Evolutionary conservation across 2,113 vertebrate species (phyloP), one percentile per base, ranked within the genome.

Genomic region (Notiomystis cincta): DNA sequence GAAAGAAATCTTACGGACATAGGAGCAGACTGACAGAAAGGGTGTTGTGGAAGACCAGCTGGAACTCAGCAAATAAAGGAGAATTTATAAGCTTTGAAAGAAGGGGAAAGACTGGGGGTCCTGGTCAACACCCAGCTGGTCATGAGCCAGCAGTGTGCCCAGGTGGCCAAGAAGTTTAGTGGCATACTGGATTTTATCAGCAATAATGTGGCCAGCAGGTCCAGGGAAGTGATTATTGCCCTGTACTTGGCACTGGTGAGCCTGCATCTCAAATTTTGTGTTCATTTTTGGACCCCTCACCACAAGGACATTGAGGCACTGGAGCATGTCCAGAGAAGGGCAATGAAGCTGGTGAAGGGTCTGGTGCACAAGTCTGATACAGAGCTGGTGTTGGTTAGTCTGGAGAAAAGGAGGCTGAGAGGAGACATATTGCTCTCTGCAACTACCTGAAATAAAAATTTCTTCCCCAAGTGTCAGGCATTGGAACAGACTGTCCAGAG

Each of bases 171-270:
- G 44, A 50, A 57, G 7, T 11, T 24, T 40, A 47, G 17, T 8
- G 16, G 5, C 22, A 80, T 50, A 11, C 31, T 37, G 44, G 10
- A 21, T 48, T 44, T 6, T 50, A 15, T 57, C 27, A 66, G 23
- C 23, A 51, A n/a, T 6, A 37, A 9, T 57, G 22, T 14, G 19
- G 28, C 15, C 51, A 51, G 33, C 31, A 58, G 44, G 37, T 24
- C 23, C 13, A 73, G 12, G 23, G 22, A 11, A 57, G 7, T 20
- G 37, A 38, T 51, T 0, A 0, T 33, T 62, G 37, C 7, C 37
- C 37, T 38, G 7, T 38, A 14, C 15, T 35, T 31, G 15, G 20
- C 20, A 25, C 44, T 58, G 33, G 7, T 45, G 10, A 58, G 13
- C 13, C 51, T 51, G 37, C 12, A 33, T 33, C 10, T 44, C 37